These are phyloP conservation scores for Drosophila longiperda DNA, from an alignment of 2,888 invertebrate species.

Conservation along the genomic window DNA sequence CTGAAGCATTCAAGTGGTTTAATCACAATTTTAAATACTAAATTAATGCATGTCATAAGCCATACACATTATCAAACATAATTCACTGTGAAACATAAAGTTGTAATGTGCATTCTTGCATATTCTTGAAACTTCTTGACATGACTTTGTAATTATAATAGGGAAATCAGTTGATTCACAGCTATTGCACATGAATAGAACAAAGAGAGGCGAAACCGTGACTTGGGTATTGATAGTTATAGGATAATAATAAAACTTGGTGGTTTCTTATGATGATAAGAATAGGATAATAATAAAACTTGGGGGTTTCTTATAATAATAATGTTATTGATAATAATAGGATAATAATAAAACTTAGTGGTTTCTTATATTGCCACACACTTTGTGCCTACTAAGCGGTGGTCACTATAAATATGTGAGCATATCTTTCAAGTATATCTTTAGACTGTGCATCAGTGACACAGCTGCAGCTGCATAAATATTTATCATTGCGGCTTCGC, in stretches of 20 bases:
- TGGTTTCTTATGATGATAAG: not conserved
- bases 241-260: not conserved
- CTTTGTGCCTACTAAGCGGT: conserved; percentile 40
- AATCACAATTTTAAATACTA: conserved; percentile 7
- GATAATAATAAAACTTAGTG: not conserved
- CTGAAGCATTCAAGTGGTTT: conserved; percentile 22
- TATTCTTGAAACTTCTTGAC: not conserved
- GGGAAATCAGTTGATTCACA: conserved; percentile 8
- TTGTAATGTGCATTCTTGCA: not conserved
- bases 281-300: not conserved
- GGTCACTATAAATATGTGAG: conserved; percentile 35
- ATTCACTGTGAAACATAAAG: not conserved
- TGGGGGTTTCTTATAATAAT: conserved; percentile 2
- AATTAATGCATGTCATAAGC: not conserved
- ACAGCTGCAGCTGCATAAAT: conserved; percentile 49
- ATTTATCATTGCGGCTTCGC: conserved; percentile 30
- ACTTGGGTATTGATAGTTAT: not conserved
- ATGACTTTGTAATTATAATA: not conserved
- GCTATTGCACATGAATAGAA: not conserved
- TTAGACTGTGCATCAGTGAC: conserved; percentile 8
- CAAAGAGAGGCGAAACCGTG: conserved; percentile 7
- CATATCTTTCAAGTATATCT: conserved; percentile 49
- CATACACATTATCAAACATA: conserved; percentile 8
- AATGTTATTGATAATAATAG: too few relatives aligned
- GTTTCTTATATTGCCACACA: conserved; percentile 12